Conservation (phyloP, 2,113 vertebrate species). For the Melanocharis versteri region DNA sequence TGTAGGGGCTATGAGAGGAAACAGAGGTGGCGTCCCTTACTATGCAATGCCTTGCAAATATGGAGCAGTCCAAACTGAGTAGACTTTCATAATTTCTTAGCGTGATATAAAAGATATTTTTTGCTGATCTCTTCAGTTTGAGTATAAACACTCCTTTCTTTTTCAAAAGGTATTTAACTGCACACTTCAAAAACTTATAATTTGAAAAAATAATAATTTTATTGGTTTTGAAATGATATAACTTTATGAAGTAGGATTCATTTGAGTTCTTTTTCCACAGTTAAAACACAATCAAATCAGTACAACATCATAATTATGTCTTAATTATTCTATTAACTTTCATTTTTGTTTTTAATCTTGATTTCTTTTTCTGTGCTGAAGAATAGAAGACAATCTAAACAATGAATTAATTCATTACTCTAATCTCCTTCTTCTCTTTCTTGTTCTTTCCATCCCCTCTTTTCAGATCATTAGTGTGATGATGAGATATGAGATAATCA, state of each 20-base stretch:
- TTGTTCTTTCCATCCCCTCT: slow-evolving; percentile 17
- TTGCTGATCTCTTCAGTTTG: neutral
- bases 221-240: neutral
- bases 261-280: slow-evolving; percentile 16
- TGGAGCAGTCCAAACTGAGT: neutral
- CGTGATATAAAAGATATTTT: neutral
- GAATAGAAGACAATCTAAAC: slow-evolving; percentile 62
- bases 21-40: neutral
- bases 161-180: neutral
- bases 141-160: neutral
- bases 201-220: neutral
- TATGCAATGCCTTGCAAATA: neutral
- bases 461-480: slow-evolving; percentile 43
- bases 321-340: slow-evolving; percentile 71
- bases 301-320: slow-evolving; percentile 33
- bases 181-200: neutral
- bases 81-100: neutral
- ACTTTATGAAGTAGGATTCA: slow-evolving; percentile 18
- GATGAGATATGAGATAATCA: slow-evolving; percentile 37
- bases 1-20: neutral
- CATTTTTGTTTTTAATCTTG: slow-evolving; percentile 62
- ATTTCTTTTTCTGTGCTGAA: slow-evolving; percentile 54
- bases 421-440: slow-evolving; percentile 46
- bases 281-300: slow-evolving; percentile 53
- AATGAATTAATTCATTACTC: slow-evolving; percentile 70